Conservation (phyloP, 30 jellyfish, hydroid and myxozoan genomes). For the Mastigias papua region DNA sequence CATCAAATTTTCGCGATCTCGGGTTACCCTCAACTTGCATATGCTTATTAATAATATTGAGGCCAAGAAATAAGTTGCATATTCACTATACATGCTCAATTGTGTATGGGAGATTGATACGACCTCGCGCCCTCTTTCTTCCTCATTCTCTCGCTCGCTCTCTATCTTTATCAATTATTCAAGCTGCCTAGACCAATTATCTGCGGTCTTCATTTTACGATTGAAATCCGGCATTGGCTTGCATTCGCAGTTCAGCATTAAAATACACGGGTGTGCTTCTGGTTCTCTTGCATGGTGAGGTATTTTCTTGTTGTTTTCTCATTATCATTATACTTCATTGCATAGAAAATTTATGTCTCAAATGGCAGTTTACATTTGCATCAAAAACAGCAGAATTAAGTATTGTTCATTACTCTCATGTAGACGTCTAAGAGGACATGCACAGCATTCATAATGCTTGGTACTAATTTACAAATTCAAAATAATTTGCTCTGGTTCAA, state of each 20-base stretch:
- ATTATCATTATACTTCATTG: no score
- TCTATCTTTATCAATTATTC: constrained; percentile 10
- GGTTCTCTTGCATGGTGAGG: neutral
- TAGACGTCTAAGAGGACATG: no score
- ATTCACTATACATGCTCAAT: neutral
- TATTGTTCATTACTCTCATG: no score
- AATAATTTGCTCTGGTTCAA: no score
- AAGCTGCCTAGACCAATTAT: neutral
- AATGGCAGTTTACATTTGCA: no score
- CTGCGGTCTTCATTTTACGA: neutral
- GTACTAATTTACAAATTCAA: no score
- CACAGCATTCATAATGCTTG: no score
- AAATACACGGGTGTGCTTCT: neutral
- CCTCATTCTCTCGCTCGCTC: no score
- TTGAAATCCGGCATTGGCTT: neutral
- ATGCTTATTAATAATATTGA: neutral
- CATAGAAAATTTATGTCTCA: no score
- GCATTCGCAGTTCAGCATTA: neutral
- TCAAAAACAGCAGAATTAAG: no score
- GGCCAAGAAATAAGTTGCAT: neutral
- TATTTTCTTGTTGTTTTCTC: neutral
- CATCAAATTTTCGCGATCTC: neutral
- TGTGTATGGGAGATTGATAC: no score
- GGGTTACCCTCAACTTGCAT: neutral
- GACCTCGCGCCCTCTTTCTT: no score